Evolutionary conservation across 2,113 vertebrate species (phyloP).

Genomic region (Periophthalmus modestus): DNA sequence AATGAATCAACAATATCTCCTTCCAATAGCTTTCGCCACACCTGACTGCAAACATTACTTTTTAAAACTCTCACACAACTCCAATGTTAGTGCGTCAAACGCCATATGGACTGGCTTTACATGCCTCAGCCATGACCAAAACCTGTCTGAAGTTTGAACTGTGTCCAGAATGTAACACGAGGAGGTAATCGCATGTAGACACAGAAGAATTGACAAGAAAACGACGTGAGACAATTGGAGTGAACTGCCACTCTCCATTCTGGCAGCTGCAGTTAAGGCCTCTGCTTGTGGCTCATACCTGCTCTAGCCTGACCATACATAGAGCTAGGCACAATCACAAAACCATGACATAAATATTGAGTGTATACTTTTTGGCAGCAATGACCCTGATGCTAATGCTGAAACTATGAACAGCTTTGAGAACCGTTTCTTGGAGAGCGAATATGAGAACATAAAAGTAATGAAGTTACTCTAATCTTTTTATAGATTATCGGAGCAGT

Average conservation of each 20-base stretch:
- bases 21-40: conserved; percentile 25
- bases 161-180: conserved; percentile 55
- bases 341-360: conserved; percentile 62
- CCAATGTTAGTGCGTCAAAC: conserved; percentile 19
- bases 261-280: conserved; percentile 56
- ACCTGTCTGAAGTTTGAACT: conserved; percentile 54
- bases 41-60: conserved; percentile 19
- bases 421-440: conserved; percentile 39
- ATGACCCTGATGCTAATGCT: conserved; percentile 66
- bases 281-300: conserved; percentile 63
- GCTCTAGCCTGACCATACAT: conserved; percentile 74
- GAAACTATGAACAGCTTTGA: conserved; percentile 61
- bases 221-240: conserved; percentile 38
- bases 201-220: conserved; percentile 13
- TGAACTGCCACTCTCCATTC: conserved; percentile 55
- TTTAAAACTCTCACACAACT: conserved; percentile 25
- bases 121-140: conserved; percentile 65
- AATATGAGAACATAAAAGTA: conserved; percentile 37
- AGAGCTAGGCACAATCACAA: conserved; percentile 63
- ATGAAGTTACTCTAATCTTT: conserved; percentile 67
- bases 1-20: conserved; percentile 46
- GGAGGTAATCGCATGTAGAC: conserved; percentile 57
- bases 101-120: conserved; percentile 32
- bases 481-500: conserved; percentile 57
- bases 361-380: conserved; percentile 67